A percentile compares a stretch with the other conserved stretches of the same genome.
Conservation (phyloP, 2,888 invertebrate genomes). For the Orthonevra nobilis region DNA sequence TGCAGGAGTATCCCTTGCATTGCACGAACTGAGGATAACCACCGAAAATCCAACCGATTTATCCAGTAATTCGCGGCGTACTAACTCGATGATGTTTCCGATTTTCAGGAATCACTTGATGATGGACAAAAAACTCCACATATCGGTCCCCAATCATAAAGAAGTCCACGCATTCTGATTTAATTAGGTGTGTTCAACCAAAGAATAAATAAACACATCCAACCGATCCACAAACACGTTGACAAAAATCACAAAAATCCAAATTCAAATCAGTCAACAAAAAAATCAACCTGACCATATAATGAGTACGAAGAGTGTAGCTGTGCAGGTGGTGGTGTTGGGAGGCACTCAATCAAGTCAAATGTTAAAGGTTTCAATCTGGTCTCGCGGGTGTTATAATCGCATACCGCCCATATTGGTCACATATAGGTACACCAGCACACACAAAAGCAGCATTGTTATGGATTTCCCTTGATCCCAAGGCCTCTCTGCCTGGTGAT, state of each 20-base stretch:
- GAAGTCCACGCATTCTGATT: conserved; percentile 75
- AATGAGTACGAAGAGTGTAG: too few species aligned
- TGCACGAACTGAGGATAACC: conserved; percentile 54
- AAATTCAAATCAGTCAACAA: conserved; percentile 66
- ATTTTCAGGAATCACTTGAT: conserved; percentile 45
- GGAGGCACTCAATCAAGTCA: conserved; percentile 46
- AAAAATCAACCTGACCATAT: conserved; percentile 67
- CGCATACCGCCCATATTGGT: conserved; percentile 66
- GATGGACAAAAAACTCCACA: background rate
- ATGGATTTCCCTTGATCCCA: conserved; percentile 68
- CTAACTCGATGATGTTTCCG: conserved; percentile 55
- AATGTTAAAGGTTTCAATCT: conserved; percentile 62
- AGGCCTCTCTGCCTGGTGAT: conserved; percentile 67
- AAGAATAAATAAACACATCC: conserved; percentile 40
- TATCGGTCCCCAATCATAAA: conserved; percentile 39
- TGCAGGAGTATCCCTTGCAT: conserved; percentile 49
- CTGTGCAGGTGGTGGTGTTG: conserved; percentile 50
- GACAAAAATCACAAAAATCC: conserved; percentile 72
- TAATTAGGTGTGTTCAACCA: conserved; percentile 76
- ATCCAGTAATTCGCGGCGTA: conserved; percentile 66
- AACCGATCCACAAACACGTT: conserved; percentile 29
- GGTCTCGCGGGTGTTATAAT: conserved; percentile 74
- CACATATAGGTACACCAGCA: conserved; percentile 47
- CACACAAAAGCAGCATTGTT: conserved; percentile 37
- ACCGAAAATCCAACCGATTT: conserved; percentile 68